Evolutionary conservation across 2,797 vertebrate species (phyloP).

Genomic region (Anguilla pacifica): DNA sequence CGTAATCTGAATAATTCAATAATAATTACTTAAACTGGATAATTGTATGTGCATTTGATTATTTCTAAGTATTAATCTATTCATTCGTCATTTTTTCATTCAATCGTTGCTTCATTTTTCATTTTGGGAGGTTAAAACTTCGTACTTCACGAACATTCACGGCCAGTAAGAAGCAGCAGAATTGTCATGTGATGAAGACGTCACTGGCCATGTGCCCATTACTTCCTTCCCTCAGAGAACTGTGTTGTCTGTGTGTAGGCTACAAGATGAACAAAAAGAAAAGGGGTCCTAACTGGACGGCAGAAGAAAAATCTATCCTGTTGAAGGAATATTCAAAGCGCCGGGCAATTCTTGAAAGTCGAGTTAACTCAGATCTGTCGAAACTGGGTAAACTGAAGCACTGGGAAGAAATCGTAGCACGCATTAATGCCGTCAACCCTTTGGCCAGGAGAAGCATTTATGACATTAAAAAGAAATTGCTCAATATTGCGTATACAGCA

Average conservation of each 20-base stretch:
- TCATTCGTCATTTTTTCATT: not conserved
- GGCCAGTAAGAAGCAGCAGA: conserved; percentile 2
- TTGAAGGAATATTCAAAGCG: conserved; percentile 21
- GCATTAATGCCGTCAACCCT: conserved; percentile 16
- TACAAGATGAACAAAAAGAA: conserved; percentile 19
- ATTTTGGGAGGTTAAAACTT: not conserved
- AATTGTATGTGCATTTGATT: not conserved
- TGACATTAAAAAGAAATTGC: conserved; percentile 28
- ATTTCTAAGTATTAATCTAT: not conserved
- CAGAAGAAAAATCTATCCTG: conserved; percentile 15
- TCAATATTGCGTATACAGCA: conserved; percentile 27
- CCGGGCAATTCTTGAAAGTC: conserved; percentile 15
- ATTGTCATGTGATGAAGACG: conserved; percentile 5
- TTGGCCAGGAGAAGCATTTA: conserved; percentile 21
- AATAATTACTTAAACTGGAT: not conserved
- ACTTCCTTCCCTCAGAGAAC: conserved; percentile 18
- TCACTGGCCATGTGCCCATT: conserved; percentile 26
- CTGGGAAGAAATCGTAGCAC: conserved; percentile 20
- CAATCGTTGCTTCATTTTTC: not conserved
- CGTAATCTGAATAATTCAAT: not conserved
- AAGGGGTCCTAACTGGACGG: conserved; percentile 23
- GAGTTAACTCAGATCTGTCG: conserved; percentile 12
- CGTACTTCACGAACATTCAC: not conserved
- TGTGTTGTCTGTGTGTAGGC: not conserved
- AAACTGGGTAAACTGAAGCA: conserved; percentile 16